These are phyloP conservation scores for Chelonus insularis DNA, from an alignment of 1,140 invertebrate genomes.

Conservation along the genomic window DNA sequence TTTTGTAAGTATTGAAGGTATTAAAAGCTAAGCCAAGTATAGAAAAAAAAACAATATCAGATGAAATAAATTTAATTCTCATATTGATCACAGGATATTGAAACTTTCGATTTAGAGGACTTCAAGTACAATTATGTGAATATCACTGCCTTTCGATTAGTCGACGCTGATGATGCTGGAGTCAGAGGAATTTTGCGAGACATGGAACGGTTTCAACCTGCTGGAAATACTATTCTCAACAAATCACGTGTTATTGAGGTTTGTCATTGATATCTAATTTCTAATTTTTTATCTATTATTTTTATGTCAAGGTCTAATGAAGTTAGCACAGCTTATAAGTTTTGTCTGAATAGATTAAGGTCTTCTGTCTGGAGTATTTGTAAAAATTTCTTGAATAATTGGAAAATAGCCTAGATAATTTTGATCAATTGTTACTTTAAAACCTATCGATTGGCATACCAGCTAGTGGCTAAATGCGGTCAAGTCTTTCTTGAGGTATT, in stretches of 20 bases:
- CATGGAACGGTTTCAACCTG: constrained; percentile 68
- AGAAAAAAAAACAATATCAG: constrained; percentile 13
- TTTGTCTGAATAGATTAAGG: too few relatives aligned
- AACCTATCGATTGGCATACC: too few relatives aligned
- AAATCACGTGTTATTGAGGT: constrained; percentile 65
- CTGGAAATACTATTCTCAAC: constrained; percentile 61
- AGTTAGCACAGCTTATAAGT: too few relatives aligned
- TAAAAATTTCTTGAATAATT: too few relatives aligned
- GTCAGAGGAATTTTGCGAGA: constrained; percentile 65
- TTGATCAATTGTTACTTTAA: too few relatives aligned
- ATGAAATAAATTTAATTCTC: constrained; percentile 6
- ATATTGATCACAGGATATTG: constrained; percentile 60
- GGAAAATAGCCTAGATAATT: too few relatives aligned
- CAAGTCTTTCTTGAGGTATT: too few relatives aligned
- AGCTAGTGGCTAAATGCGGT: too few relatives aligned
- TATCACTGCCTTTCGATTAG: constrained; percentile 68
- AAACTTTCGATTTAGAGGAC: constrained; percentile 67
- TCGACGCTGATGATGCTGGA: constrained; percentile 63
- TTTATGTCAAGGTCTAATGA: too few relatives aligned
- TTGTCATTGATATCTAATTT: constrained; percentile 31
- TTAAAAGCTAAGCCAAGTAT: too few relatives aligned
- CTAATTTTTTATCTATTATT: background rate
- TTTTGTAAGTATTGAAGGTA: constrained; percentile 73
- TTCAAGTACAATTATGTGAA: constrained; percentile 71
- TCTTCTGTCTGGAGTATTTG: too few relatives aligned